Conservation (phyloP, 2,797 vertebrate species). For the Neomorphus geoffroyi region DNA sequence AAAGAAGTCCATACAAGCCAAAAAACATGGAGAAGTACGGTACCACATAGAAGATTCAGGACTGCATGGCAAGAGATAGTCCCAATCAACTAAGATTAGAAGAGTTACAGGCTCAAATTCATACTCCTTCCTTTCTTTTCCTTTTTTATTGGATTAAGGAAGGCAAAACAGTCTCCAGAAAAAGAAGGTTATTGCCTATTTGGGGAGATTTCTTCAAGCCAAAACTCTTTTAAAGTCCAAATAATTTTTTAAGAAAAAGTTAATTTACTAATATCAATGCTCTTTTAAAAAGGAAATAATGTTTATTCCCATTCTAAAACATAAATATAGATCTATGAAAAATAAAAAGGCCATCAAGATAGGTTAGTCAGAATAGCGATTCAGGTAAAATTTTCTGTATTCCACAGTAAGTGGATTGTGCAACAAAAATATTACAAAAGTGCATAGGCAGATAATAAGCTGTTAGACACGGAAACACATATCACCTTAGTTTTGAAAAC, state of each 20-base stretch:
- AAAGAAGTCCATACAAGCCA: background rate
- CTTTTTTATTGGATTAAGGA: background rate
- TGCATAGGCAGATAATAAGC: background rate
- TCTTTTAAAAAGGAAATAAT: fast-evolving
- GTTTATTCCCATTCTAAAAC: background rate
- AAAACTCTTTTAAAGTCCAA: background rate
- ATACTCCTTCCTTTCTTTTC: background rate
- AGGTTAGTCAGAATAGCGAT: background rate
- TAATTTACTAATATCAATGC: background rate
- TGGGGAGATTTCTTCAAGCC: background rate
- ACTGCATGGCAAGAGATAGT: background rate
- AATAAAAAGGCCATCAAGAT: background rate
- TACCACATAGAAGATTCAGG: background rate
- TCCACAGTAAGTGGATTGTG: background rate
- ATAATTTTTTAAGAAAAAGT: background rate
- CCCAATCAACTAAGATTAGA: background rate
- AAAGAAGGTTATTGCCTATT: fast-evolving
- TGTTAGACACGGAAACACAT: background rate
- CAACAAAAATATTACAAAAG: background rate
- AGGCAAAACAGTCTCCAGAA: background rate
- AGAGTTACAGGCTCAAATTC: background rate
- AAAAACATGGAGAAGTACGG: background rate
- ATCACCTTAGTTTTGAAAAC: background rate
- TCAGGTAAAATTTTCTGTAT: background rate
- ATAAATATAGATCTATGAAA: background rate